These are phyloP conservation scores for Drosophila robusta DNA, from an alignment of 2,888 invertebrate genomes.

Conservation along the genomic window DNA sequence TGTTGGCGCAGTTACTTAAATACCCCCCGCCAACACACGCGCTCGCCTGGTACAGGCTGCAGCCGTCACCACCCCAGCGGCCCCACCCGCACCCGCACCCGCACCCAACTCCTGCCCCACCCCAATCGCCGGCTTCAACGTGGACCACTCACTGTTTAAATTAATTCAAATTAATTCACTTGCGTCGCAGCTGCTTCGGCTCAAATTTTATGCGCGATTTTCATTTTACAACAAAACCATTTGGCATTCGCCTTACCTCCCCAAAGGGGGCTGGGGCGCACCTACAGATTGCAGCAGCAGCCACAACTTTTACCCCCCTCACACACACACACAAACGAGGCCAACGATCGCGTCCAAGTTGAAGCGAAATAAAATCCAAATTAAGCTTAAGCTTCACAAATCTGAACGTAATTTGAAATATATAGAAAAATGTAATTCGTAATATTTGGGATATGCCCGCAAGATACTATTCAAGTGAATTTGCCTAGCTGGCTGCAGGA, in stretches of 20 bases:
- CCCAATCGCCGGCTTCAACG: neutral
- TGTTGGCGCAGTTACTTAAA: conserved; percentile 78
- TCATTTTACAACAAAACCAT: conserved; percentile 75
- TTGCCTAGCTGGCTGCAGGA: no score
- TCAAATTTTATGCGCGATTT: conserved; percentile 79
- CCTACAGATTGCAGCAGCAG: conserved; percentile 26
- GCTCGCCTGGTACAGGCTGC: conserved; percentile 26
- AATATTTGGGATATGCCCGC: no score
- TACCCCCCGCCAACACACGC: conserved; percentile 19
- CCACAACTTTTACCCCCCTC: neutral
- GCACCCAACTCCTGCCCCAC: neutral
- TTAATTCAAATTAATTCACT: conserved; percentile 83
- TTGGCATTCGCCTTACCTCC: conserved; percentile 37
- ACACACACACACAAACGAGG: neutral
- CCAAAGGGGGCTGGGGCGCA: neutral
- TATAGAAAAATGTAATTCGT: neutral
- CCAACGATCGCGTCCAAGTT: neutral
- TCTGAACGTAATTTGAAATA: neutral
- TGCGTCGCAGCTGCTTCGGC: conserved; percentile 80
- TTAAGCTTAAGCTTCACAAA: neutral
- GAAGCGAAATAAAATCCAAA: neutral
- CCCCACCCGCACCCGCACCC: neutral
- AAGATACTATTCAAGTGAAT: no score
- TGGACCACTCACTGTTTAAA: conserved; percentile 64
- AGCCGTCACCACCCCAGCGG: neutral